phyloP scores from a whole-genome alignment of 2,888 invertebrate species.

The Isotomurus palustris region DNA sequence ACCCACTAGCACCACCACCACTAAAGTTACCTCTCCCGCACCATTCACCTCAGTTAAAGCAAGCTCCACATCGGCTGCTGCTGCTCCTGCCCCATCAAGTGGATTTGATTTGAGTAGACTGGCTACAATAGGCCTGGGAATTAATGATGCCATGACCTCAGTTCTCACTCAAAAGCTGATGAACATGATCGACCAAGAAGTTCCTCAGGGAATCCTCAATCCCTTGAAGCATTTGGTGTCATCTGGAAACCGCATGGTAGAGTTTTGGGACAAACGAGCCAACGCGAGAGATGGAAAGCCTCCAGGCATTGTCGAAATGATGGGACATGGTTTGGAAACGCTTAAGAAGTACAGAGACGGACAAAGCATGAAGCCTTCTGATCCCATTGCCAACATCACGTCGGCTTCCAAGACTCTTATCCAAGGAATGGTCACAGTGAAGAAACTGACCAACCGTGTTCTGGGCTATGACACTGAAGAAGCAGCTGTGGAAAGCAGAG shows the following conservation, averaged over 20 bases:
- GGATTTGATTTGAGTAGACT: conserved; percentile 28
- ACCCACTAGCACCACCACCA: conserved; percentile 7
- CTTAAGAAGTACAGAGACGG: conserved; percentile 45
- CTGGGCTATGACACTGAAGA: conserved; percentile 44
- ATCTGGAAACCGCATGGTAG: conserved; percentile 44
- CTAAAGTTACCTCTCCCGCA: conserved; percentile 6
- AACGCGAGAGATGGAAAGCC: conserved; percentile 43
- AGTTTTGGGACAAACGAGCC: conserved; percentile 44
- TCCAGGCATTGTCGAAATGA: conserved; percentile 44
- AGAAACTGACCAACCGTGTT: conserved; percentile 44
- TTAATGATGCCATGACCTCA: conserved; percentile 44
- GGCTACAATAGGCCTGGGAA: conserved; percentile 37
- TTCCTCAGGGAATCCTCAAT: conserved; percentile 39
- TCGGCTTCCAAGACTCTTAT: conserved; percentile 44
- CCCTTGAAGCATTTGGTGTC: conserved; percentile 45
- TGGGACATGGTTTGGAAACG: conserved; percentile 45
- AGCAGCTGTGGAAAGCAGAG: conserved; percentile 40
- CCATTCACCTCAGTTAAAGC: conserved; percentile 10
- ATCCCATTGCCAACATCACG: conserved; percentile 40
- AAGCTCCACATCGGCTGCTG: background rate
- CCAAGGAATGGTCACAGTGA: conserved; percentile 45
- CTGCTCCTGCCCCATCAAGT: conserved; percentile 1
- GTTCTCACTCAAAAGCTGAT: conserved; percentile 45
- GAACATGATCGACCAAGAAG: conserved; percentile 44
- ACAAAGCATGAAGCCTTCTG: conserved; percentile 29